These are phyloP conservation scores for Drosophila neutralis DNA, from an alignment of 2,888 invertebrate genomes.

Conservation along the genomic window DNA sequence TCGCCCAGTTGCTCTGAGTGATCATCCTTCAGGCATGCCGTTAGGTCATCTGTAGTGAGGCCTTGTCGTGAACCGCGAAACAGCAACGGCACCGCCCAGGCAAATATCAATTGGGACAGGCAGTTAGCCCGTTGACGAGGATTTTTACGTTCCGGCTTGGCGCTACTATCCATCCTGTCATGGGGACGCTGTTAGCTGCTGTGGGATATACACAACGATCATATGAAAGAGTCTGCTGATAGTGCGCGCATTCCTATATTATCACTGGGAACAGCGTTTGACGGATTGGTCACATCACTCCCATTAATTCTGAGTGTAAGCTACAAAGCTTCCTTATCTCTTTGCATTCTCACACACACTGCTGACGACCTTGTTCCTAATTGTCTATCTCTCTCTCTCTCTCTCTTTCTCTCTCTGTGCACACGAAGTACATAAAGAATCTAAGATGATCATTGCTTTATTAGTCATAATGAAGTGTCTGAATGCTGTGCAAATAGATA, in stretches of 20 bases:
- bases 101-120: constrained; percentile 83
- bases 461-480: constrained; percentile 1
- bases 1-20: constrained; percentile 83
- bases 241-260: neutral
- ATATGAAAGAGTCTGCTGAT: constrained; percentile 24
- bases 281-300: constrained; percentile 8
- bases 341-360: constrained; percentile 10
- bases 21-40: constrained; percentile 88
- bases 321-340: constrained; percentile 38
- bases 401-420: neutral
- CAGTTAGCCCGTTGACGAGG: constrained; percentile 82
- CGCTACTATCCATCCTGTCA: constrained; percentile 83
- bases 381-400: constrained; percentile 3
- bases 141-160: constrained; percentile 83
- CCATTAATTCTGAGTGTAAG: constrained; percentile 13
- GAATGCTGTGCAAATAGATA: neutral
- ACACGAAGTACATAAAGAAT: neutral
- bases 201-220: constrained; percentile 11
- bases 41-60: constrained; percentile 88
- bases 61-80: constrained; percentile 82
- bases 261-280: constrained; percentile 2
- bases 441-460: constrained; percentile 17
- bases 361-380: constrained; percentile 41
- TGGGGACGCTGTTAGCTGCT: constrained; percentile 22
- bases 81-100: constrained; percentile 83